A percentile compares a stretch with the other conserved stretches of the same genome.
Evolutionary conservation across 2,797 vertebrate genomes (phyloP).

Genomic region (Coranthus polyacanthus): DNA sequence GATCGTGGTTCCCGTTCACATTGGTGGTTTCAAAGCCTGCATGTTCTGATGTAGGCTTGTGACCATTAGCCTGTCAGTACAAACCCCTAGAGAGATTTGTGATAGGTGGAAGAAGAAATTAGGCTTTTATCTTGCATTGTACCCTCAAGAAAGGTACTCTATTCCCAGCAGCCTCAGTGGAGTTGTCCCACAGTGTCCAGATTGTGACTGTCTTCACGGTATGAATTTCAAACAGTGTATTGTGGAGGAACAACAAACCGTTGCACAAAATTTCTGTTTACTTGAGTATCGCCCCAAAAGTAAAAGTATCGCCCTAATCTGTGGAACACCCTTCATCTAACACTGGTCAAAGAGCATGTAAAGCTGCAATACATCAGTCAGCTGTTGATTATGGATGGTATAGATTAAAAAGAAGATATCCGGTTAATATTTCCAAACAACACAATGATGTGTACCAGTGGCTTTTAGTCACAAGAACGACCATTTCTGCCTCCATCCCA

Average conservation of each 20-base stretch:
- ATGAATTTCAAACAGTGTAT: background rate
- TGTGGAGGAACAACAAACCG: background rate
- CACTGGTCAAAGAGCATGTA: too few species aligned
- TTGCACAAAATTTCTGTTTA: too few species aligned
- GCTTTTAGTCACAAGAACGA: background rate
- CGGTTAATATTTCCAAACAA: too few species aligned
- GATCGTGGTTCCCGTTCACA: background rate
- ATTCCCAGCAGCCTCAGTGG: background rate
- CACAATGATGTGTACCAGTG: too few species aligned
- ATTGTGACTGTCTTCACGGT: conserved; percentile 1
- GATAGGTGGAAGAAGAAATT: conserved; percentile 17
- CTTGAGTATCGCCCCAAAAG: too few species aligned
- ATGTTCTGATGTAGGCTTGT: background rate
- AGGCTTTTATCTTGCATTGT: conserved; percentile 26
- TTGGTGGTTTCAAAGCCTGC: background rate
- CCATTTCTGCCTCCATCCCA: background rate
- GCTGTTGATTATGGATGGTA: too few species aligned
- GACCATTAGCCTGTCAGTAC: conserved; percentile 21
- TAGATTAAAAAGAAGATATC: too few species aligned
- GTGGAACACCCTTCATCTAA: too few species aligned
- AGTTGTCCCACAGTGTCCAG: background rate
- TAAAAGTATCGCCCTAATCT: too few species aligned
- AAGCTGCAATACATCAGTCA: too few species aligned
- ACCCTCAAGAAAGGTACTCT: conserved; percentile 14
- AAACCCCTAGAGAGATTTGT: conserved; percentile 20